Evolutionary conservation across 1,140 invertebrate species (phyloP).

Genomic region (Babylonia areolata): DNA sequence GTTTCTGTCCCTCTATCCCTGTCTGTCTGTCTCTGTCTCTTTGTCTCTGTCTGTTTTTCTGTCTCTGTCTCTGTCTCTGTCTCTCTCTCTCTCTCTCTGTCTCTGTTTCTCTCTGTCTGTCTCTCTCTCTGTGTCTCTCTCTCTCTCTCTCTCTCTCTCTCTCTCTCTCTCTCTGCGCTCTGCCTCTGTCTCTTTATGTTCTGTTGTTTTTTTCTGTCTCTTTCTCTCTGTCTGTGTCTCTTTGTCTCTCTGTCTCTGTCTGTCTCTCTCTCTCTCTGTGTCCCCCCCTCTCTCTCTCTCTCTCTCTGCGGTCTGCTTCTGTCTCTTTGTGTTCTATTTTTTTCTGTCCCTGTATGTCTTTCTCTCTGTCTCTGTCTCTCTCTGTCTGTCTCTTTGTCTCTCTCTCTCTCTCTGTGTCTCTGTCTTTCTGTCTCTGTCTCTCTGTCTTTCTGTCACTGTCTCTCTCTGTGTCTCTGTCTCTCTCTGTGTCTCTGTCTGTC

Average conservation of each 20-base stretch:
- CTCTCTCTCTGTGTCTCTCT: not conserved
- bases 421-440: not conserved
- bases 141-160: conserved; percentile 11
- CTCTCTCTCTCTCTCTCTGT: not conserved
- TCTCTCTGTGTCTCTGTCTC: not conserved
- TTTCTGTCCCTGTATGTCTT: not conserved
- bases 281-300: not conserved
- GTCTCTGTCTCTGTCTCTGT: not conserved
- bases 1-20: not conserved
- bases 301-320: not conserved
- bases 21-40: not conserved
- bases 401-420: not conserved
- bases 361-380: not conserved
- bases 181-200: not conserved
- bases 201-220: not conserved
- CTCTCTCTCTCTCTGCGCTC: not conserved
- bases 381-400: not conserved
- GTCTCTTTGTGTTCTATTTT: not conserved
- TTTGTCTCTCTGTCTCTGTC: not conserved
- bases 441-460: not conserved
- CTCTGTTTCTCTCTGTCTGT: not conserved
- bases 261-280: not conserved
- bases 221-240: not conserved
- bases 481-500: not conserved
- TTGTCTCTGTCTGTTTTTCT: not conserved